Base-by-base conservation (phyloP, 2,888 invertebrate species). In the Agrotis clavis region DNA sequence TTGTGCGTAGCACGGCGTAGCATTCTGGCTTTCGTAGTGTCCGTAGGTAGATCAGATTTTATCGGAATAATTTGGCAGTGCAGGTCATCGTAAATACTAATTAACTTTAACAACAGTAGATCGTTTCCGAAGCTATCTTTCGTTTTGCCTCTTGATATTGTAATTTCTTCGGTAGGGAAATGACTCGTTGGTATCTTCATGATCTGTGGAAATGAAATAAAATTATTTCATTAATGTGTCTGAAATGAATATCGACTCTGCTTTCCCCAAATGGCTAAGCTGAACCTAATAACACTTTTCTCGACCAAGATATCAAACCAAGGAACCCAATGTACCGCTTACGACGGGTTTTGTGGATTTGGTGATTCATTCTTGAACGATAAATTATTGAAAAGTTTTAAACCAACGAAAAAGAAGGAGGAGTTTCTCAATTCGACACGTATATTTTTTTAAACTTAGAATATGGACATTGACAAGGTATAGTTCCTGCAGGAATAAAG, bases 141-240 rank as follows among this genome's bases (percentile, higher is more conserved):
- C 57, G 21, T 87, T 85, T 68, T 75, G 71, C 21, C 81, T 68
- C 48, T 71, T 83, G 16, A 68, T 74, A 11, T 50, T 79, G 61
- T 77, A 77, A 78, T 47, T 86, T 86, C 70, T 86, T 73, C 83
- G 78, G 21, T 82, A 73, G 9, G 82, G 74, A 59, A 77, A 80
- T n/a, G 74, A 59, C 45, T 87, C 92, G 47, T 83, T 81, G 6
- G 87, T 77, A 16, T 90, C 91, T 64, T 90, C 90, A 13, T 77
- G 81, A 56, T 91, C 93, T 93, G 90, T 4, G 85, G 84, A 57
- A 73, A 82, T 35, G 70, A 65, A 74, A 54, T 25, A 25, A 35
- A 66, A 65, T 30, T 30, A 41, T 41, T 5, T 41, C 11, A 41
- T 7, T 35, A 35, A 35, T 35, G 6, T 35, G 5, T 35, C 35